Percentiles rank a stretch among this genome's conserved stretches.
Evolutionary conservation across 1,140 invertebrate species (phyloP).

Genomic region (Ostrea denselamellosa): DNA sequence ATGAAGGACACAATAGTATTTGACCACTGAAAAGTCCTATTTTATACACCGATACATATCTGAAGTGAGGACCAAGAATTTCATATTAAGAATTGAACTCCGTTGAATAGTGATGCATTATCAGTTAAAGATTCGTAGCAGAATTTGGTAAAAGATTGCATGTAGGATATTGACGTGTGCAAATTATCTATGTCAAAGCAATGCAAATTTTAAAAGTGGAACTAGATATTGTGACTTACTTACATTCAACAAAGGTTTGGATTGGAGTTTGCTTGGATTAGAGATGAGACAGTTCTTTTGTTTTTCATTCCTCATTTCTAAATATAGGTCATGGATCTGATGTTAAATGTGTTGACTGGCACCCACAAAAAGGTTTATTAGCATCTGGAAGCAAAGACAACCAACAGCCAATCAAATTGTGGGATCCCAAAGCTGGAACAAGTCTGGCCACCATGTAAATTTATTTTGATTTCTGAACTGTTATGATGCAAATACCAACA

Average conservation of each 20-base stretch:
- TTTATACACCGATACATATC: no score
- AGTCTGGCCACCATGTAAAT: conserved; percentile 83
- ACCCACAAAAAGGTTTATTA: conserved; percentile 97
- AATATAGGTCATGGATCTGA: conserved; percentile 96
- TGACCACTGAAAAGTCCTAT: no score
- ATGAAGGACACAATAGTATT: no score
- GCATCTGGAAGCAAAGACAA: conserved; percentile 99
- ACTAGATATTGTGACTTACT: not conserved
- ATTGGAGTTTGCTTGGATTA: not conserved
- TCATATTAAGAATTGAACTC: not conserved
- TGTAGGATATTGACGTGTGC: no score
- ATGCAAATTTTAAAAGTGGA: not conserved
- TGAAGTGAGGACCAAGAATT: not conserved
- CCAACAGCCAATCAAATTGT: conserved; percentile 99
- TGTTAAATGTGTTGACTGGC: conserved; percentile 99
- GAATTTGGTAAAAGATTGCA: no score
- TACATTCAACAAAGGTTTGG: not conserved
- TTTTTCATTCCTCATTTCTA: conserved; percentile 30
- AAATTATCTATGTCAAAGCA: no score
- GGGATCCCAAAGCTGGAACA: conserved; percentile 98
- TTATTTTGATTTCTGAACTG: conserved; percentile 21
- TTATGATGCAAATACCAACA: no score
- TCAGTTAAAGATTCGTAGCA: not conserved
- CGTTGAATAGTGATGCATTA: not conserved
- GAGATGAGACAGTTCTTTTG: not conserved